These are phyloP conservation scores for Trichopoda pennipes DNA, from an alignment of 2,888 invertebrate genomes.

Conservation along the genomic window DNA sequence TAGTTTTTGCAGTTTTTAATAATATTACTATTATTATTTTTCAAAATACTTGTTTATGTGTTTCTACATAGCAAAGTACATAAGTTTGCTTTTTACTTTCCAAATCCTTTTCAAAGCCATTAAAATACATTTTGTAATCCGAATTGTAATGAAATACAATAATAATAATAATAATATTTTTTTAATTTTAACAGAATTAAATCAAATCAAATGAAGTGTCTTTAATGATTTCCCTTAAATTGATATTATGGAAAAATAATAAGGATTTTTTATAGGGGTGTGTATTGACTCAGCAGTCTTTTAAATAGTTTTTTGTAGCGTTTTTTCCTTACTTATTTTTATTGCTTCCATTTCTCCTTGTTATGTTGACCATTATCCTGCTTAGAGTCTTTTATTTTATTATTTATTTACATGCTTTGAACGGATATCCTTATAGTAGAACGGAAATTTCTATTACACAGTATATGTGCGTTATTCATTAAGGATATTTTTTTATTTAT, in stretches of 20 bases:
- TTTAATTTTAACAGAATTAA: not conserved
- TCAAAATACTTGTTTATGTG: too few relatives aligned
- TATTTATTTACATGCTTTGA: constrained; percentile 43
- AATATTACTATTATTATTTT: too few relatives aligned
- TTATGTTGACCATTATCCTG: constrained; percentile 25
- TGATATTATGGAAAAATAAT: constrained; percentile 1
- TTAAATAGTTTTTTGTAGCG: not conserved
- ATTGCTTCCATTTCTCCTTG: constrained; percentile 12
- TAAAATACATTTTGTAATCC: not conserved
- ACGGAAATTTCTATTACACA: constrained; percentile 38
- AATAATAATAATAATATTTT: constrained; percentile 8
- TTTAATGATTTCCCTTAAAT: constrained; percentile 9
- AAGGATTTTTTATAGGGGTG: not conserved
- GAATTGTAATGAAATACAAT: too few relatives aligned
- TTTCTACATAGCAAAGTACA: too few relatives aligned
- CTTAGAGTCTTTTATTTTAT: constrained; percentile 6
- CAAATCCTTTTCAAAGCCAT: not conserved
- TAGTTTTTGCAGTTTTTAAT: too few relatives aligned
- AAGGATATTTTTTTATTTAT: constrained; percentile 4
- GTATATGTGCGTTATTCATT: not conserved
- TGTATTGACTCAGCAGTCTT: not conserved
- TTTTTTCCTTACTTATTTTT: constrained; percentile 6
- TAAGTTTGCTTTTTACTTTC: not conserved
- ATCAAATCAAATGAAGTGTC: not conserved
- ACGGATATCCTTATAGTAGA: constrained; percentile 54